Base-by-base conservation (phyloP, 35 echinoderm and acorn worm genomes). In the Ophiothrix spiculata region DNA sequence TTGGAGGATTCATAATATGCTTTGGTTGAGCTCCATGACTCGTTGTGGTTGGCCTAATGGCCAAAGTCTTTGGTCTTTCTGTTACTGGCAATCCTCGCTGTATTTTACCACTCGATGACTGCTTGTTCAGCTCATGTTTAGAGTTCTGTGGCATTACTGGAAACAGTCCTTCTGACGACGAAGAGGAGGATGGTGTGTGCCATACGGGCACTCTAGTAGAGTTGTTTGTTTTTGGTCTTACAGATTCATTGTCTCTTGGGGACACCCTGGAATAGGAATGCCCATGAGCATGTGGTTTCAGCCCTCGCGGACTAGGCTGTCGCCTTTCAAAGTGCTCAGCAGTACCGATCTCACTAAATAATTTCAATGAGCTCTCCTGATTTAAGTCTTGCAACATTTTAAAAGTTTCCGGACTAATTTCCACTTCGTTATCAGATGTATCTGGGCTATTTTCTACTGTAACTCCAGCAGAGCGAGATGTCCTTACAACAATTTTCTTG, bases 361-460 rank as follows among this genome's bases (percentile, higher is more conserved):
- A 82, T 29, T 90, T 91, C 32, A 82, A 88, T 25, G 75, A 79
- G 56, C 93, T 87, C 77, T 91, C 93, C 60, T 76, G 82, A 41
- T 75, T 95, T 17, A 95, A 39, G 77, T 91, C 84, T 60, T 91
- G 36, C 32, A 95, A 91, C 40, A 95, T 77, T 85, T 88, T 91
- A n/a, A 91, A 36, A 0, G 93, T 95, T 39, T 90, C 88, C 79
- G 83, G 80, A 37, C 88, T 90, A 31, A 90, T 60, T 28, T 90
- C 81, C 25, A 84, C 73, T 28, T 90, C 88, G 46, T 90, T 82
- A 36, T 90, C 88, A 15, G 88, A 90, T 12, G 74, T 75, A 1
- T 95, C 93, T 34, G 88, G 88, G 35, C 93, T 95, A 41, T 91
- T 95, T 31, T 95, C 77, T 38, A 25, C 40, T 0, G 80, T 83